Evolutionary conservation across 2,888 invertebrate genomes (phyloP), one percentile per base, ranked within the genome.

Genomic region (Mimumesa dahlbomi): DNA sequence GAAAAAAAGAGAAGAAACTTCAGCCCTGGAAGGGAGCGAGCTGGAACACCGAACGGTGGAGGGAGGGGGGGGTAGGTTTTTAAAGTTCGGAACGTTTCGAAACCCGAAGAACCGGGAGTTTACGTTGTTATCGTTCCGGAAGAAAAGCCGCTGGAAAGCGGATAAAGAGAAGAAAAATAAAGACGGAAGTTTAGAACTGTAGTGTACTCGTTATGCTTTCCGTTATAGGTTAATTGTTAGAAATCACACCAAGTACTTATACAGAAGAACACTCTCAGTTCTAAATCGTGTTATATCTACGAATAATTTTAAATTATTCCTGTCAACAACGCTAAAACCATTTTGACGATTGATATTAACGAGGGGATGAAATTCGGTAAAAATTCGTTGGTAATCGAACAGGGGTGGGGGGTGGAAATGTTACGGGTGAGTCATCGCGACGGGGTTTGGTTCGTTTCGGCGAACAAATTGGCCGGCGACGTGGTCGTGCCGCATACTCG

Each of bases 391-490:
- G 61, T 54, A 29, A n/a, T 29, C 29, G 29, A 29, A 29, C n/a
- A n/a, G 29, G 29, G 29, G 9, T 46, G 49, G 18, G 19, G 7
- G 18, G 36, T 25, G 48, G 31, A 34, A 18, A 9, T 1, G n/a
- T n/a, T n/a, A n/a, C 9, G 36, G 58, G 54, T 69, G 54, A 64
- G 49, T 79, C 56, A 58, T 63, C 56, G 50, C 13, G 19, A 34
- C 50, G 48, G 31, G 49, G 50, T 16, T 29, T 48, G 3, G 45
- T 43, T 14, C 25, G 56, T 14, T 22, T 14, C n/a, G n/a, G 36
- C 64, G 67, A n/a, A 70, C 56, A 74, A 80, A 79, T 69, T 79
- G 70, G 71, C 66, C 50, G 42, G 56, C 71, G 43, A 52, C 59
- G 45, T 59, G 43, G 56, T 59, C 40, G 52, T 63, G 64, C 48